Base-by-base conservation (phyloP, 2,797 vertebrate genomes). In the Acanthurus lineatus region DNA sequence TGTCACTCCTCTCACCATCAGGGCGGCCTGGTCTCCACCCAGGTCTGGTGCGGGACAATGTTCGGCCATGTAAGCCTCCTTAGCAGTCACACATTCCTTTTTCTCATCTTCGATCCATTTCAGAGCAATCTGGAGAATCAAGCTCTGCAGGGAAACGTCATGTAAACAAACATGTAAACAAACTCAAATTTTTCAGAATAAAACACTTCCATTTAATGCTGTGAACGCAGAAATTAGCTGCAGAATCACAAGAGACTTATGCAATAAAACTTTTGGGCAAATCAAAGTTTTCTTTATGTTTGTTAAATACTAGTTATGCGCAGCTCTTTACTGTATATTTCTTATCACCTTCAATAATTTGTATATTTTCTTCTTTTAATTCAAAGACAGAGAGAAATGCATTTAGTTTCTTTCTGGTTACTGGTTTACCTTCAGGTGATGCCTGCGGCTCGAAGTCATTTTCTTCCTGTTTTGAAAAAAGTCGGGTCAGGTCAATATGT, bases 401-500 rank as follows among this genome's bases (percentile, higher is more conserved):
- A 25, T 25, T 2, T 92, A 97, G 92, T 90, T 97, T 96, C 69
- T 92, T 96, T 42, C 96, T 91, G 25, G 69, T 92, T 96, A 40
- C 96, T 91, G 25, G 69, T 86, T 89, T 86, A 94, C 94, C 93
- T 94, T 94, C 9, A 98, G 96, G 79, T 97, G 96, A 86, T 96
- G 96, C 90, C 88, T 93, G 82, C 97, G 97, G 94, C 96, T 96
- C 19, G 96, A 96, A 15, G 93, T 90, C 93, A 97, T 96, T 91
- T 96, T 96, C 53, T 93, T 97, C 0, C 97, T 94, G 83, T 6
- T 32, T 40, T 38, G 48, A 72, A 49, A 32, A 84, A 86, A 81
- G 42, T 54, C 3, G 9, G 11, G n/a, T 64, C 28, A 74, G 6
- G 52, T 5, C 5, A 61, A n/a, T 22, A 42, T 57, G 1, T 22